Evolutionary conservation across 2,113 vertebrate species (phyloP).

Genomic region (Acrocephalus kingi): DNA sequence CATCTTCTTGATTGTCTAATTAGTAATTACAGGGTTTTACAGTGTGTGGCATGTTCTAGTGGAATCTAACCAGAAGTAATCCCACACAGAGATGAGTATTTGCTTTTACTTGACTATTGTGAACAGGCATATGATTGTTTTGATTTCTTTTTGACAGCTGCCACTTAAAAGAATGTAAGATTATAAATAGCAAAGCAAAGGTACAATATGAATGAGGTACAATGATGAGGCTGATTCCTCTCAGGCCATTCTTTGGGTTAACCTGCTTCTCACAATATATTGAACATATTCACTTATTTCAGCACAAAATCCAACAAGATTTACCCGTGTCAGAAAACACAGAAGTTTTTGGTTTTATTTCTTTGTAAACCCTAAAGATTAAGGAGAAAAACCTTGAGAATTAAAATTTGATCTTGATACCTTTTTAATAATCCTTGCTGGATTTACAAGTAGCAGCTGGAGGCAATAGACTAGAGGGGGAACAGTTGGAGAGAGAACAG

Average conservation of each 20-base stretch:
- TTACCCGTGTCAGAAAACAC: not conserved
- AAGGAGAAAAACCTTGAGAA: not conserved
- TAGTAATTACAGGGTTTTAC: not conserved
- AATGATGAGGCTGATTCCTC: not conserved
- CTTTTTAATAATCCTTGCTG: not conserved
- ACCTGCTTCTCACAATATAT: not conserved
- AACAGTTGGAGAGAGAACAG: not conserved
- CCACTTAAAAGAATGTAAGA: not conserved
- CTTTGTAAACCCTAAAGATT: not conserved
- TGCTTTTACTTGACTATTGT: not conserved
- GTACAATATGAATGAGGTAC: not conserved
- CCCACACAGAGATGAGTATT: not conserved
- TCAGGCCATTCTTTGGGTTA: not conserved
- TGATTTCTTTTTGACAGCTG: not conserved
- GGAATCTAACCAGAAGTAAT: not conserved
- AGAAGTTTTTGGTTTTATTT: not conserved
- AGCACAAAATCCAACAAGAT: not conserved
- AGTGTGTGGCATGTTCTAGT: not conserved
- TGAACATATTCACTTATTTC: not conserved
- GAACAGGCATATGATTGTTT: not conserved
- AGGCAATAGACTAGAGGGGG: not conserved
- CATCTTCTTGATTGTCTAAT: not conserved
- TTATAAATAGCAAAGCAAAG: not conserved
- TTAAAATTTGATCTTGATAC: not conserved
- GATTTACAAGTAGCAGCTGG: not conserved